Conservation (phyloP, 2,888 invertebrate species). For the Clostera curtula region DNA sequence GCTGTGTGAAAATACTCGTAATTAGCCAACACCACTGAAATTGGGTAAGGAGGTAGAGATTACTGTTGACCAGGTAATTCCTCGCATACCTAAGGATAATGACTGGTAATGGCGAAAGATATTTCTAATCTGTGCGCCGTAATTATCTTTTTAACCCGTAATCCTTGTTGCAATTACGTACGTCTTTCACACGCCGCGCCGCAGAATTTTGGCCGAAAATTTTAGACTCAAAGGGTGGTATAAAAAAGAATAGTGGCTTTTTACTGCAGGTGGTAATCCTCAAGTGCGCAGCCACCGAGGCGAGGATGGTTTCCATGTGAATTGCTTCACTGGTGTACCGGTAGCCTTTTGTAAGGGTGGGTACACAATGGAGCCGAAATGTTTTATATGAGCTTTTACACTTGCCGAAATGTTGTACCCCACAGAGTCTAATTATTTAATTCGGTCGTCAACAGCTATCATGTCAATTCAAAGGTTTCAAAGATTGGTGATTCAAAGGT, state of each 20-base stretch:
- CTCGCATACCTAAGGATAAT: not conserved
- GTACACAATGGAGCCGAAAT: constrained; percentile 53
- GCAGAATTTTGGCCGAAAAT: constrained; percentile 34
- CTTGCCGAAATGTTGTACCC: too few relatives aligned
- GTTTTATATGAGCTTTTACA: too few relatives aligned
- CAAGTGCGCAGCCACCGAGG: constrained; percentile 61
- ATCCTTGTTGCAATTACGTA: constrained; percentile 41
- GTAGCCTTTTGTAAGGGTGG: constrained; percentile 46
- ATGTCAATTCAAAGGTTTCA: too few relatives aligned
- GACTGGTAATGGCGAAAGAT: constrained; percentile 25
- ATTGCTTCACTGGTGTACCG: constrained; percentile 33
- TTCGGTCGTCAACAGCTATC: too few relatives aligned
- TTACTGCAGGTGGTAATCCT: constrained; percentile 63
- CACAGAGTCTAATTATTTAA: too few relatives aligned
- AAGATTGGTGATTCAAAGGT: too few relatives aligned
- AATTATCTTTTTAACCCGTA: constrained; percentile 37
- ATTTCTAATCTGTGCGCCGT: constrained; percentile 38
- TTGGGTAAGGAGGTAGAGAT: too few relatives aligned
- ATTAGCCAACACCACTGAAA: too few relatives aligned
- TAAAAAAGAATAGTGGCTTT: constrained; percentile 39
- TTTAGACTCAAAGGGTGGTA: constrained; percentile 40
- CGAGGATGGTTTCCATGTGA: constrained; percentile 48
- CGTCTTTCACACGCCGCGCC: constrained; percentile 31
- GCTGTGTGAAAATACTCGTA: too few relatives aligned
- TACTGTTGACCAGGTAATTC: too few relatives aligned